A percentile compares a stretch with the other conserved stretches of the same genome.
These are phyloP conservation scores for Anguilla pacifica DNA, from an alignment of 2,797 vertebrate genomes.

Conservation along the genomic window DNA sequence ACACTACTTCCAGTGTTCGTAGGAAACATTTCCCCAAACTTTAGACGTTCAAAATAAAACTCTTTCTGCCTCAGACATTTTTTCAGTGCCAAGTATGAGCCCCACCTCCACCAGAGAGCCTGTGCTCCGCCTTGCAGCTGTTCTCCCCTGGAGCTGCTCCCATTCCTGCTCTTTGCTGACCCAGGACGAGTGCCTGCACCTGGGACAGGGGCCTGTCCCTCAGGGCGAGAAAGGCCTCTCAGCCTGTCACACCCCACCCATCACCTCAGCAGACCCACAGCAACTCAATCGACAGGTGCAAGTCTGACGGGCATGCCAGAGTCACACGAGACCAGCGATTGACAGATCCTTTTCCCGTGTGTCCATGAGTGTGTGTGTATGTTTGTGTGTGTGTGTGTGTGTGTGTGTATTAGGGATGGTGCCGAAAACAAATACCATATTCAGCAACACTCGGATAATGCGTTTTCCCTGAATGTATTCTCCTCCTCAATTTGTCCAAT, in stretches of 20 bases:
- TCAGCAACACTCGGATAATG: too few relatives aligned
- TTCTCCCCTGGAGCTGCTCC: neutral
- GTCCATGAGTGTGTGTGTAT: slow-evolving; percentile 17
- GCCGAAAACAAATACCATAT: too few relatives aligned
- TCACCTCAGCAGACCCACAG: neutral
- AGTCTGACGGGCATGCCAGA: neutral
- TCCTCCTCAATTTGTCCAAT: too few relatives aligned
- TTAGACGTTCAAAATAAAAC: neutral
- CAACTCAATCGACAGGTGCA: neutral
- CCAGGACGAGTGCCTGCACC: slow-evolving; percentile 7
- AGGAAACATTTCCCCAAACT: neutral
- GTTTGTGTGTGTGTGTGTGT: neutral
- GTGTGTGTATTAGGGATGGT: neutral
- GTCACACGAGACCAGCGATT: neutral
- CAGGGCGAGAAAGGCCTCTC: neutral
- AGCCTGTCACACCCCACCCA: neutral
- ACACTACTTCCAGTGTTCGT: neutral
- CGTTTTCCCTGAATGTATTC: too few relatives aligned
- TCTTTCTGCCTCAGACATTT: neutral
- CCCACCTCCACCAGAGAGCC: neutral
- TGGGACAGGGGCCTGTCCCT: neutral
- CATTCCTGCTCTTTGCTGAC: slow-evolving; percentile 19
- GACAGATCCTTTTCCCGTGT: slow-evolving; percentile 8
- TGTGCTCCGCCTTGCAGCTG: slow-evolving; percentile 14
- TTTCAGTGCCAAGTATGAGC: neutral